Conservation (phyloP, 2,113 vertebrate species). For the Neopipo cinnamomea region DNA sequence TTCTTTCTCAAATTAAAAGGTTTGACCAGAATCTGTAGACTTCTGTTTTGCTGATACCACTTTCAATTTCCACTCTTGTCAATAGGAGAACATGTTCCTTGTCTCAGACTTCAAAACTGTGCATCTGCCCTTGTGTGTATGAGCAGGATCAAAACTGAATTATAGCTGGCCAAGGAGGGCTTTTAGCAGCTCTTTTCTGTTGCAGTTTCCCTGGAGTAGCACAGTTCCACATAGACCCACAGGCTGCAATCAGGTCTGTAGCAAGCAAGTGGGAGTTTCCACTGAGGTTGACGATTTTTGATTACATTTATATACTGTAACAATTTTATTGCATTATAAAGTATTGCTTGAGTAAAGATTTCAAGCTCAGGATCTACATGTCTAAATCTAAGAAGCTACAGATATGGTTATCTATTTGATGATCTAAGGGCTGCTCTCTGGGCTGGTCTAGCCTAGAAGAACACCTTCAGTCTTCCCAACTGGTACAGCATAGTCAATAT, state of each 20-base stretch:
- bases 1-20: background rate
- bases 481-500: background rate
- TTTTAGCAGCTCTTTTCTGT: background rate
- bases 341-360: background rate
- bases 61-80: background rate
- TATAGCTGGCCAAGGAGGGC: background rate
- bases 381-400: background rate
- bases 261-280: background rate
- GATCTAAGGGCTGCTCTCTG: background rate
- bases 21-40: background rate
- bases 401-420: background rate
- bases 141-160: background rate
- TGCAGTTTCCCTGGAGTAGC: background rate
- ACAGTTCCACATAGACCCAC: background rate
- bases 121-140: background rate
- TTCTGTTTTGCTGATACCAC: background rate
- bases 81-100: background rate
- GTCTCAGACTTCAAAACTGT: background rate
- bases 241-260: background rate
- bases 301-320: background rate
- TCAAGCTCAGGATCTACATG: background rate
- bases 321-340: background rate
- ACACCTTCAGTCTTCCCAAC: slow-evolving; percentile 11
- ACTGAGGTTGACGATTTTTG: background rate
- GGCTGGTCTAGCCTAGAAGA: background rate